Evolutionary conservation across 2,888 invertebrate species (phyloP).

Genomic region (Julus scanicus): DNA sequence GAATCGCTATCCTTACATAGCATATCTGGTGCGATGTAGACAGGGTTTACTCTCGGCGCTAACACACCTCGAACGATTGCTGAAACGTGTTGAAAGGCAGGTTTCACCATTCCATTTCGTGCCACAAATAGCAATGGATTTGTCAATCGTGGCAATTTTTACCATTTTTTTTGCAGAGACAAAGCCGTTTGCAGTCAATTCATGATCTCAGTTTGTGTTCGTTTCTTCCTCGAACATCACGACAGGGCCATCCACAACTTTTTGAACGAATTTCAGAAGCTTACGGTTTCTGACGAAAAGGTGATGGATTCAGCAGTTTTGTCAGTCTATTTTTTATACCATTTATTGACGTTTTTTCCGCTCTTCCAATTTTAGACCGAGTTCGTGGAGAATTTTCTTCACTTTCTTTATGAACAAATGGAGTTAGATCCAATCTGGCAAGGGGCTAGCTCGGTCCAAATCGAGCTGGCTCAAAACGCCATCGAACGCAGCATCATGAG

Average conservation of each 20-base stretch:
- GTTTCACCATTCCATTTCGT: not conserved
- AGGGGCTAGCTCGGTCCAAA: slow-evolving; percentile 76
- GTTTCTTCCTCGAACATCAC: slow-evolving; percentile 83
- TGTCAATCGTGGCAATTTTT: not conserved
- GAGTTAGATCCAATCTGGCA: slow-evolving; percentile 79
- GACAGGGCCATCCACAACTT: slow-evolving; percentile 80
- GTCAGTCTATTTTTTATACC: not conserved
- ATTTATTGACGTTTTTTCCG: not conserved
- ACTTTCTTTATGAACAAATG: slow-evolving; percentile 70
- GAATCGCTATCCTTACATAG: slow-evolving; percentile 80
- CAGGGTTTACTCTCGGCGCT: slow-evolving; percentile 81
- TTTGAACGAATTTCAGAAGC: slow-evolving; percentile 80
- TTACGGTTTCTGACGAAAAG: slow-evolving; percentile 89
- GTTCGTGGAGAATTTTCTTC: slow-evolving; percentile 83
- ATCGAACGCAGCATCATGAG: slow-evolving; percentile 93
- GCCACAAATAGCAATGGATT: not conserved
- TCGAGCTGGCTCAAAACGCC: slow-evolving; percentile 81
- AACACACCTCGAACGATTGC: slow-evolving; percentile 77
- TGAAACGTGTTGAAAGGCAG: slow-evolving; percentile 65
- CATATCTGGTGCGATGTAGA: slow-evolving; percentile 83
- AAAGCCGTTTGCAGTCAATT: slow-evolving; percentile 79
- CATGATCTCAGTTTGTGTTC: slow-evolving; percentile 79
- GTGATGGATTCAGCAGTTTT: slow-evolving; percentile 64
- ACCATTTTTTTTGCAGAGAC: slow-evolving; percentile 67
- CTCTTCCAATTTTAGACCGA: slow-evolving; percentile 70